A percentile compares a stretch with the other conserved stretches of the same genome.
These are phyloP conservation scores for Bombus sylvicola DNA, from an alignment of 1,140 invertebrate species.

Conservation along the genomic window DNA sequence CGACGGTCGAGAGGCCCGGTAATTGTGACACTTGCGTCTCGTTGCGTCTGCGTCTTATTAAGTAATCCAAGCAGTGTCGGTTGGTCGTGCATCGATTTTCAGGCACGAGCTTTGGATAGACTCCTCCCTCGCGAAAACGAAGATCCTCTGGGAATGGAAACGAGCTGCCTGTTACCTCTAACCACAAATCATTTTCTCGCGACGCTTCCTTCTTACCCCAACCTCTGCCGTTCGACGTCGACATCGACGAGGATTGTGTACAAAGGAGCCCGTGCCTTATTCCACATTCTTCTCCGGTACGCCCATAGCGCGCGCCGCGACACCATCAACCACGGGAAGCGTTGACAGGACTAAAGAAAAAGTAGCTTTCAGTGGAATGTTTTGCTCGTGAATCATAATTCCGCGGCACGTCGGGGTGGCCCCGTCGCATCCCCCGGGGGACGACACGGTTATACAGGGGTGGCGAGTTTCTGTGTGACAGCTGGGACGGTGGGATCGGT, in stretches of 20 bases:
- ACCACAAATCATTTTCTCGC: conserved; percentile 63
- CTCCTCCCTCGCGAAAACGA: background rate
- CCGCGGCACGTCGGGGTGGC: conserved; percentile 25
- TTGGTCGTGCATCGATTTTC: conserved; percentile 41
- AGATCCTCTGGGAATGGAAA: conserved; percentile 43
- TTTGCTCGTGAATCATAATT: conserved; percentile 70
- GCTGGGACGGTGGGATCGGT: conserved; percentile 46
- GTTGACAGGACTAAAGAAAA: conserved; percentile 61
- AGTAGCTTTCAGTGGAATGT: conserved; percentile 58
- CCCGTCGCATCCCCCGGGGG: background rate
- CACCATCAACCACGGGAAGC: conserved; percentile 26
- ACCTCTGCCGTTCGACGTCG: conserved; percentile 6
- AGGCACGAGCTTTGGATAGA: background rate
- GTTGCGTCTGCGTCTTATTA: conserved; percentile 57
- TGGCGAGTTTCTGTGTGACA: conserved; percentile 26
- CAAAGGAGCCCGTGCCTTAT: conserved; percentile 34
- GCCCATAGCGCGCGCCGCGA: background rate
- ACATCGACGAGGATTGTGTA: conserved; percentile 45
- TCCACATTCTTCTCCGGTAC: conserved; percentile 11
- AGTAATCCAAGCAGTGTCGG: background rate
- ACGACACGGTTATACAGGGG: conserved; percentile 31
- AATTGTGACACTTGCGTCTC: conserved; percentile 51
- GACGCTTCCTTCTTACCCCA: background rate
- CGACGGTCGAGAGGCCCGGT: conserved; percentile 36
- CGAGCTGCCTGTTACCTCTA: conserved; percentile 1